These are phyloP conservation scores for Coracopsis vasa DNA, from an alignment of 2,113 vertebrate genomes.

Conservation along the genomic window DNA sequence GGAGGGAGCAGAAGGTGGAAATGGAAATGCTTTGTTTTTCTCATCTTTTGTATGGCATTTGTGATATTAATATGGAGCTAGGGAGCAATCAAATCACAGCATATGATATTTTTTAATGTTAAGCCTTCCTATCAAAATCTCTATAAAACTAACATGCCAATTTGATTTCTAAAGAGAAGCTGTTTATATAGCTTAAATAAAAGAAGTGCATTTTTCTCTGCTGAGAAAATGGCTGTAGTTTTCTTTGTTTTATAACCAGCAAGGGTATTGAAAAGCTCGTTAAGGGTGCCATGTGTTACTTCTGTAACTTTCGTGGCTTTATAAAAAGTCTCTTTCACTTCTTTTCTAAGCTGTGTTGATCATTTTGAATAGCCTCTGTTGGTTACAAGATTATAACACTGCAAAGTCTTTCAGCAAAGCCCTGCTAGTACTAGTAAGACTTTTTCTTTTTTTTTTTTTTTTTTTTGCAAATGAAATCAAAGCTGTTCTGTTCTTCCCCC, in stretches of 20 bases:
- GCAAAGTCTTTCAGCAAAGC: constrained; percentile 7
- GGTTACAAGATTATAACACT: background rate
- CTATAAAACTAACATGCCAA: constrained; percentile 35
- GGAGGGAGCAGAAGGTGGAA: background rate
- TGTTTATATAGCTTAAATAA: constrained; percentile 51
- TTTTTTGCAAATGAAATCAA: background rate
- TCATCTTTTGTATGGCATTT: constrained; percentile 22
- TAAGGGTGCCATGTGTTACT: constrained; percentile 40
- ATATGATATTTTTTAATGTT: constrained; percentile 15
- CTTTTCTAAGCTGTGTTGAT: constrained; percentile 18
- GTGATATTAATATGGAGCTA: background rate
- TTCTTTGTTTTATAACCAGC: constrained; percentile 48
- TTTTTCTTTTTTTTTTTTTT: background rate
- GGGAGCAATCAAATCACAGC: background rate
- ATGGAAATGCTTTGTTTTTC: constrained; percentile 34
- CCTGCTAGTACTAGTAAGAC: background rate
- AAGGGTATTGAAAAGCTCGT: constrained; percentile 44
- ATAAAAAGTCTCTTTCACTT: constrained; percentile 51
- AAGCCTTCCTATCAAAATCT: constrained; percentile 52
- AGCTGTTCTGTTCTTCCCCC: background rate
- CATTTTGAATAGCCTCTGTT: constrained; percentile 45
- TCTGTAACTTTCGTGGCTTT: constrained; percentile 31
- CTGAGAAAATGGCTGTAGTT: constrained; percentile 51
- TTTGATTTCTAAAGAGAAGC: constrained; percentile 36
- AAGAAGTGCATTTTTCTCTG: constrained; percentile 57